Percentiles rank a stretch among this genome's conserved stretches.
Conservation (phyloP, 2,888 invertebrate species). For the Drosophila cracens region DNA sequence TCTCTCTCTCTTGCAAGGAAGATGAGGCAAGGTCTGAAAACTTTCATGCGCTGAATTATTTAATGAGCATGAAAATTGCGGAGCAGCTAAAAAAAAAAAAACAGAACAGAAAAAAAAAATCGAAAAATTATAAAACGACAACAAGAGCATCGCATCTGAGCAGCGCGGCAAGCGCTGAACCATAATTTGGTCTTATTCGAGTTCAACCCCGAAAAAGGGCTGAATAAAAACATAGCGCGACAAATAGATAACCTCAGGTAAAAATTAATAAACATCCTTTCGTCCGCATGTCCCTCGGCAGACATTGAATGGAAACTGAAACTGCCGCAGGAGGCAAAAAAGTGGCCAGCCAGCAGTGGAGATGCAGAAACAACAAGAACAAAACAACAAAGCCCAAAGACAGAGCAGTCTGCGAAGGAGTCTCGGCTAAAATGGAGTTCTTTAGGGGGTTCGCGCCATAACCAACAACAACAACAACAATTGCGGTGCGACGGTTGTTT, state of each 20-base stretch:
- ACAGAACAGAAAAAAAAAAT: conserved; percentile 8
- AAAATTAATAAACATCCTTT: conserved; percentile 76
- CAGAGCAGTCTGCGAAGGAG: not conserved
- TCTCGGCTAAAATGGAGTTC: conserved; percentile 3
- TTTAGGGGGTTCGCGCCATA: conserved; percentile 5
- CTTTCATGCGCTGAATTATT: conserved; percentile 73
- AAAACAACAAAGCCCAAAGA: conserved; percentile 17
- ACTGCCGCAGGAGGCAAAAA: conserved; percentile 41
- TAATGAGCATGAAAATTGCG: conserved; percentile 78
- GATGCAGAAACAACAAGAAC: conserved; percentile 41
- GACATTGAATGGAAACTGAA: conserved; percentile 13
- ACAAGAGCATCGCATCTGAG: conserved; percentile 10
- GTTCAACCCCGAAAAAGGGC: conserved; percentile 66
- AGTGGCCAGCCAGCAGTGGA: conserved; percentile 8
- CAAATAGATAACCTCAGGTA: conserved; percentile 81
- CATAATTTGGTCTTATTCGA: conserved; percentile 17
- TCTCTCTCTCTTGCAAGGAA: not conserved
- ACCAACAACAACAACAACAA: conserved; percentile 23
- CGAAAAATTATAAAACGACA: conserved; percentile 21
- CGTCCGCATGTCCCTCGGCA: conserved; percentile 19
- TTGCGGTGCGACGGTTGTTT: conserved; percentile 58
- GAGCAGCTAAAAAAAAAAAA: conserved; percentile 42
- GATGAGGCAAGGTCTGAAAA: conserved; percentile 26
- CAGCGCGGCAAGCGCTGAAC: conserved; percentile 8
- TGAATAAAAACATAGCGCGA: conserved; percentile 67